phyloP scores from a whole-genome alignment of 1,140 invertebrate genomes.

The Drosophila nannoptera region DNA sequence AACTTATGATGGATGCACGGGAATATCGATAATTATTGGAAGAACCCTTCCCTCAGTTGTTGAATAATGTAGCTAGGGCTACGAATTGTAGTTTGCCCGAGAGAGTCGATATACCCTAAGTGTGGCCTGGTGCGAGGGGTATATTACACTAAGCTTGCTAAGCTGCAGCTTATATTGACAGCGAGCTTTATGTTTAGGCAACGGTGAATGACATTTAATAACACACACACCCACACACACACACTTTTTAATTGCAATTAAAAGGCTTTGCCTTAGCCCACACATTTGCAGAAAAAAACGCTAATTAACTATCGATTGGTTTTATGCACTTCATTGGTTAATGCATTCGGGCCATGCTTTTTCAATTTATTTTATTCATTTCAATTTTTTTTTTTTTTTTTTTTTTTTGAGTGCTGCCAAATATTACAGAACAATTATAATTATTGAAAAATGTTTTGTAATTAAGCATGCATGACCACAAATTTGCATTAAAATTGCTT shows the following conservation, averaged over 20 bases:
- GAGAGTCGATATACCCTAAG: too few relatives aligned
- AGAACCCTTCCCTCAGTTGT: too few relatives aligned
- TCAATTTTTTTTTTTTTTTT: not conserved
- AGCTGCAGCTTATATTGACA: constrained; percentile 2
- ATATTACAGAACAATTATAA: constrained; percentile 63
- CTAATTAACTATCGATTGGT: constrained; percentile 74
- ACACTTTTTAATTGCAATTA: constrained; percentile 42
- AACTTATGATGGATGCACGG: too few relatives aligned
- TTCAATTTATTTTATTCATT: too few relatives aligned
- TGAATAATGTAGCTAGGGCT: too few relatives aligned
- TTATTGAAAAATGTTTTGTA: constrained; percentile 50
- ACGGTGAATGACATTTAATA: constrained; percentile 34
- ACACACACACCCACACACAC: constrained; percentile 6
- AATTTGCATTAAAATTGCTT: constrained; percentile 65
- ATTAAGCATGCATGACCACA: constrained; percentile 72
- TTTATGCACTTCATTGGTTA: constrained; percentile 10
- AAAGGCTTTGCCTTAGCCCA: constrained; percentile 16
- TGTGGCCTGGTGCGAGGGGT: too few relatives aligned
- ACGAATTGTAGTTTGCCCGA: too few relatives aligned
- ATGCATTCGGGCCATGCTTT: not conserved
- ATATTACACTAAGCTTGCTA: not conserved
- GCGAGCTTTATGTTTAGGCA: constrained; percentile 12
- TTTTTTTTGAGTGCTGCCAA: constrained; percentile 9
- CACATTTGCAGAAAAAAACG: constrained; percentile 26
- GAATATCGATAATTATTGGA: too few relatives aligned